Evolutionary conservation across 2,113 vertebrate species (phyloP).

Genomic region (Pipra filicauda): DNA sequence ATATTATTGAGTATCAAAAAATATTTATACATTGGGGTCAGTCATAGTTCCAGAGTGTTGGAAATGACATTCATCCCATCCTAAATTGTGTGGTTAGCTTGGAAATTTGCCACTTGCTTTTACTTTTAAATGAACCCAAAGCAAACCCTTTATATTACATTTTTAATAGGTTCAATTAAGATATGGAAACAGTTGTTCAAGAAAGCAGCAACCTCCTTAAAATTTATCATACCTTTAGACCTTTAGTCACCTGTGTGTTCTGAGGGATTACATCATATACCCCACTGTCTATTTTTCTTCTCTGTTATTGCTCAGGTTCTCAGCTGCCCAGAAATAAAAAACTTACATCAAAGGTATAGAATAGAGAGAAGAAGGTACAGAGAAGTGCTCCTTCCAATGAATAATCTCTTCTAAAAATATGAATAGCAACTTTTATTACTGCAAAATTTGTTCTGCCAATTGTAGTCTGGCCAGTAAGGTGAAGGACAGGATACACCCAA

Average conservation of each 20-base stretch:
- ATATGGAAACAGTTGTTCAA: not conserved
- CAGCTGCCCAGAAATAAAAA: not conserved
- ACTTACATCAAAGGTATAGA: not conserved
- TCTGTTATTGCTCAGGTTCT: not conserved
- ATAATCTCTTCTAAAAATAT: not conserved
- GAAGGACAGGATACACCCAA: not conserved
- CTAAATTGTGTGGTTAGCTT: not conserved
- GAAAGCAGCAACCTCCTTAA: not conserved
- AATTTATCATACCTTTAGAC: not conserved
- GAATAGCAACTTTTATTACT: not conserved
- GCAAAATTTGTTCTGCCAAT: not conserved
- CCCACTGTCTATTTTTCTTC: not conserved
- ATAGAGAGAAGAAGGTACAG: not conserved
- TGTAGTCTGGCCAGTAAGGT: not conserved
- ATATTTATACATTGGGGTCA: constrained; percentile 41
- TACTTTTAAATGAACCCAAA: not conserved
- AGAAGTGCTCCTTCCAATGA: not conserved
- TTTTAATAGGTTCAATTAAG: not conserved
- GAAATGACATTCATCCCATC: not conserved
- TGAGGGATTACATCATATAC: not conserved
- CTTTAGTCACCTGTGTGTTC: not conserved
- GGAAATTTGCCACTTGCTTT: constrained; percentile 12
- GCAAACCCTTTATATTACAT: not conserved
- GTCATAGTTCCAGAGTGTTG: constrained; percentile 22
- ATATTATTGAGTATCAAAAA: constrained; percentile 33